Conservation (phyloP, 2,113 vertebrate species). For the Hystrix cristata region DNA sequence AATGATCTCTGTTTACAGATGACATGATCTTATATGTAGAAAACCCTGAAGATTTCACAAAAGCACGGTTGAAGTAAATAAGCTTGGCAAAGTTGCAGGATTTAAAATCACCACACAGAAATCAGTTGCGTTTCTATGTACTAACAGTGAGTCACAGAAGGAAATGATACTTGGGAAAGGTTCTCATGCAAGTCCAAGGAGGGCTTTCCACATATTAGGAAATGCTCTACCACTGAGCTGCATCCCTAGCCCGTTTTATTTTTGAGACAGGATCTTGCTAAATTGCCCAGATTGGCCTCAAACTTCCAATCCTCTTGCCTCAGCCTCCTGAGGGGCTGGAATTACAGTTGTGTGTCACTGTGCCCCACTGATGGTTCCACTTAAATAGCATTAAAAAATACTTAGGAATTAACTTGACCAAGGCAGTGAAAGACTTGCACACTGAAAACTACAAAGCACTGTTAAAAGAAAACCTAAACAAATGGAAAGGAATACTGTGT, state of each 20-base stretch:
- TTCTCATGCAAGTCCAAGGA: not conserved
- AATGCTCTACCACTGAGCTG: not conserved
- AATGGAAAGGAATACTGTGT: not conserved
- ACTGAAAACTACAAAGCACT: not conserved
- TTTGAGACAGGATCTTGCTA: not conserved
- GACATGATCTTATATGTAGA: not conserved
- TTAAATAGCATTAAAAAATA: not conserved
- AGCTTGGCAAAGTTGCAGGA: not conserved
- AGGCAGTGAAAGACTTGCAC: not conserved
- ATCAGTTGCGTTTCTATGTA: not conserved
- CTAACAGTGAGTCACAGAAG: not conserved
- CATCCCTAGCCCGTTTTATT: not conserved
- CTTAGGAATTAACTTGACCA: not conserved
- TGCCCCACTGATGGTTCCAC: not conserved
- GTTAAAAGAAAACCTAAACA: constrained; percentile 12
- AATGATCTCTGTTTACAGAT: not conserved
- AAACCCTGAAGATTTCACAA: not conserved
- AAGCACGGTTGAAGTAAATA: not conserved
- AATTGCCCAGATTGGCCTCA: not conserved
- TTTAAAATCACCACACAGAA: constrained; percentile 4
- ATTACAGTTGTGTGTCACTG: not conserved
- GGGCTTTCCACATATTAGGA: not conserved
- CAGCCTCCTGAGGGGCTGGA: not conserved
- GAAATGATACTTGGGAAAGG: not conserved
- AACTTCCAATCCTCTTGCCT: not conserved